Evolutionary conservation across 2,888 invertebrate genomes (phyloP), one percentile per base, ranked within the genome.

Genomic region (Pasiphila rectangulata): DNA sequence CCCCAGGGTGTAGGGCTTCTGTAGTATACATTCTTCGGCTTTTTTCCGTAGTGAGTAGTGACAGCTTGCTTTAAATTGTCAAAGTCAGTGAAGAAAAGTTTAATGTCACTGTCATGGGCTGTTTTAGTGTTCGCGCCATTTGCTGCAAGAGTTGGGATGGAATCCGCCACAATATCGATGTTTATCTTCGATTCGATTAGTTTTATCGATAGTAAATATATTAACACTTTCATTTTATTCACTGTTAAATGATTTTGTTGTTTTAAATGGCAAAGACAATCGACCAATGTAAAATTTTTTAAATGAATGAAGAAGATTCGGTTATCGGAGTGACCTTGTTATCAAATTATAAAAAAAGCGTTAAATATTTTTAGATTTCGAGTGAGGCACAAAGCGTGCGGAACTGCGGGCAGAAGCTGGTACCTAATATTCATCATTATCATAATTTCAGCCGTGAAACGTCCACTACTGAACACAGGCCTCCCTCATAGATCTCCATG

Each of bases 1-100:
- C 75, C 78, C 84, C 85, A 84, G 0, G 83, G 84, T 0, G 85
- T 85, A 0, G 84, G 85, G 37, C 79, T 79, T 60, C 66, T 71
- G 4, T 81, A 46, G 37, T 67, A 85, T 0, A 73, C 64, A 3
- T 64, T 60, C 1, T 50, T 72, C 0, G 85, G 79, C 45, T 56
- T 63, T 6, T 35, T 60, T 0, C 75, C 76, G 13, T 72, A 79
- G 36, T 74, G 69, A 4, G 47, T 61, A 23, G 61, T 61, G 0
- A 83, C 52, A 0, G 79, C 79, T 37, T 61, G 51, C 21, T 63
- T 62, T 20, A 85, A 56, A 16, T 62, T 67, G 0, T 53, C 30
- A 27, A 10, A 30, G 0, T 63, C 56, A 6, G 53, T 54, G 1
- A 85, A 66, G 32, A 83, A 85, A n/a, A 61, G 34, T n/a, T 63